These are phyloP conservation scores for Meles meles DNA, from an alignment of 2,113 vertebrate genomes.

Conservation along the genomic window DNA sequence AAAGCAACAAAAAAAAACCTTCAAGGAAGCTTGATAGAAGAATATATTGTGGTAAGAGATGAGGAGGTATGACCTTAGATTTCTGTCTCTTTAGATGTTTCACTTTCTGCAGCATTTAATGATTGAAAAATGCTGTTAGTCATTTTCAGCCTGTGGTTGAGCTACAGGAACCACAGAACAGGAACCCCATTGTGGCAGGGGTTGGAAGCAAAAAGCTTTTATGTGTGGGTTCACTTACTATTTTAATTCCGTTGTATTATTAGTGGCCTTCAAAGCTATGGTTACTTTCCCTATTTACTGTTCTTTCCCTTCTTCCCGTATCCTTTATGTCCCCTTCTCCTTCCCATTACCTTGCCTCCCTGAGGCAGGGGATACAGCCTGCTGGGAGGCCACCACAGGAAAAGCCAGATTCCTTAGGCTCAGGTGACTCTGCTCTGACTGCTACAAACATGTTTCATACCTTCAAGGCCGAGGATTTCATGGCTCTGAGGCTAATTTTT, in stretches of 20 bases:
- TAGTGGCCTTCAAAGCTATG: not conserved
- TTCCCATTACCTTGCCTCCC: not conserved
- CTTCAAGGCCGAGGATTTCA: not conserved
- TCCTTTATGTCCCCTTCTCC: rapidly evolving
- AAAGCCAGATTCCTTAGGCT: not conserved
- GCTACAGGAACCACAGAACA: slow-evolving; percentile 50
- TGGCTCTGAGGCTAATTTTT: not conserved
- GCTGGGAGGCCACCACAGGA: no score
- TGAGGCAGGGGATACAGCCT: rapidly evolving
- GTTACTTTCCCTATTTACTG: not conserved
- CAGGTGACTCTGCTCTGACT: not conserved
- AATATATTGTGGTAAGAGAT: no score
- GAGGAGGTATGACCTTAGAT: not conserved
- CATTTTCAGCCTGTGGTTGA: slow-evolving; percentile 11
- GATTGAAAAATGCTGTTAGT: not conserved
- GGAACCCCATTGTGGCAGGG: not conserved
- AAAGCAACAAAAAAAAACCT: not conserved
- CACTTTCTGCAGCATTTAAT: not conserved
- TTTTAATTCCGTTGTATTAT: not conserved
- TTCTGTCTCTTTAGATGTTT: not conserved
- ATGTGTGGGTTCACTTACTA: not conserved
- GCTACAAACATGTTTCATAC: not conserved
- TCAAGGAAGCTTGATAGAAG: not conserved
- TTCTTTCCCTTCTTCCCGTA: not conserved
- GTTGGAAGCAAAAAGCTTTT: slow-evolving; percentile 26